Evolutionary conservation across 2,113 vertebrate genomes (phyloP).

Genomic region (Spilogale gracilis): DNA sequence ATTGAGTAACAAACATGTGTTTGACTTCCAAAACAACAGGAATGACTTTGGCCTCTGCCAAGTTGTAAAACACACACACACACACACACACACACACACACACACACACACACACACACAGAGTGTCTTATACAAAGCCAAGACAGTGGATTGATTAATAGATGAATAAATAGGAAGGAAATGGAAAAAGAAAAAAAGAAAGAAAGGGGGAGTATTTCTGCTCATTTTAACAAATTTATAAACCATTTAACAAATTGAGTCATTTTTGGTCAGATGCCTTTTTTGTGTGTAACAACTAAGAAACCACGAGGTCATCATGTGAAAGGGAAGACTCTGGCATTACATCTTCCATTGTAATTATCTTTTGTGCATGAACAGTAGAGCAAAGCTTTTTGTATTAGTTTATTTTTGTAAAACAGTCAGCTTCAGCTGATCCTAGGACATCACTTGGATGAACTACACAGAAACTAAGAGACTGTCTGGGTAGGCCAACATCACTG

Average conservation of each 20-base stretch:
- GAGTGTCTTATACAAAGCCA: not conserved
- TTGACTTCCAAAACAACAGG: constrained; percentile 77
- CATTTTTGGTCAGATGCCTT: constrained; percentile 70
- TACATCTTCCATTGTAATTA: constrained; percentile 40
- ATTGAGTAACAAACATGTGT: constrained; percentile 73
- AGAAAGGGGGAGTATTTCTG: not conserved
- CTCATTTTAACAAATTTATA: constrained; percentile 66
- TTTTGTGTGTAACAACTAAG: constrained; percentile 61
- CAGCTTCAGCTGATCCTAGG: not conserved
- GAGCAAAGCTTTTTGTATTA: constrained; percentile 62
- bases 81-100: not conserved
- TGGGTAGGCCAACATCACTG: not conserved
- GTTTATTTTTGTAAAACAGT: constrained; percentile 48
- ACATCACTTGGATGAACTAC: constrained; percentile 14
- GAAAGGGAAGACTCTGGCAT: constrained; percentile 51
- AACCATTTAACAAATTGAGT: constrained; percentile 38
- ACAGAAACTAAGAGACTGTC: constrained; percentile 7
- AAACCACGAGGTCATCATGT: constrained; percentile 69
- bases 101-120: not conserved
- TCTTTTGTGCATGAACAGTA: constrained; percentile 55
- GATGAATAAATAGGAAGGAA: not conserved
- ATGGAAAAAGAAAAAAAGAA: not conserved
- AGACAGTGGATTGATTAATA: not conserved
- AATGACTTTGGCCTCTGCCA: constrained; percentile 54
- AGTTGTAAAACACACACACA: not conserved